phyloP scores from a whole-genome alignment of 1,140 invertebrate genomes.

The Aphelinus atriplicis region DNA sequence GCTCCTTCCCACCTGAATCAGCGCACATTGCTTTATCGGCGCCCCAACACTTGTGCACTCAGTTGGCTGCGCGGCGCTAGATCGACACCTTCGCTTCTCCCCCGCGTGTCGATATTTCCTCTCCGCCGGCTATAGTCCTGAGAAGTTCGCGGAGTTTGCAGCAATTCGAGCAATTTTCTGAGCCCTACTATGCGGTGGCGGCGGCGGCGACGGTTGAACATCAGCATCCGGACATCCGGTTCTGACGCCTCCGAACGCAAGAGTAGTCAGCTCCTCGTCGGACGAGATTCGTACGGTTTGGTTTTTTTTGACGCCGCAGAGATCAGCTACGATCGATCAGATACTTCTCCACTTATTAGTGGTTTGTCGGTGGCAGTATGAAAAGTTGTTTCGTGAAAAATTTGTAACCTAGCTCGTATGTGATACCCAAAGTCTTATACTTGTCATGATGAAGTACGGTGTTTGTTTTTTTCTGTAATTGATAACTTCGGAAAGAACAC shows the following conservation, averaged over 20 bases:
- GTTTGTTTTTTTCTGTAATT: no score
- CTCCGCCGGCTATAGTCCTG: neutral
- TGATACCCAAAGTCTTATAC: no score
- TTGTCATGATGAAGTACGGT: no score
- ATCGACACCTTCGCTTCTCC: neutral
- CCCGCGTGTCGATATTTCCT: neutral
- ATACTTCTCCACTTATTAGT: no score
- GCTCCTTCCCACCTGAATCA: neutral
- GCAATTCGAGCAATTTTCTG: neutral
- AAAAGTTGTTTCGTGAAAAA: no score
- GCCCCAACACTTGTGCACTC: neutral
- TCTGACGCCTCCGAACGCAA: neutral
- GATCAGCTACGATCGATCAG: no score
- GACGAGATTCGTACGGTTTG: neutral
- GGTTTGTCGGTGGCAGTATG: no score
- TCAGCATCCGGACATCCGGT: conserved; percentile 48
- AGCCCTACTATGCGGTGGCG: no score
- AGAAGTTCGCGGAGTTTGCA: no score
- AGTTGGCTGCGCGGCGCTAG: conserved; percentile 24
- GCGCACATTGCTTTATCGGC: neutral
- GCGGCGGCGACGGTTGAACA: conserved; percentile 47
- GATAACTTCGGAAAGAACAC: no score
- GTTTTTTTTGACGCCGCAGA: no score
- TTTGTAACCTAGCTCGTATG: no score
- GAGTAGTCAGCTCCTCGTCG: conserved; percentile 7